Base-by-base conservation (phyloP, 64 coral and sea anemone species). In the Platygyra sinensis region DNA sequence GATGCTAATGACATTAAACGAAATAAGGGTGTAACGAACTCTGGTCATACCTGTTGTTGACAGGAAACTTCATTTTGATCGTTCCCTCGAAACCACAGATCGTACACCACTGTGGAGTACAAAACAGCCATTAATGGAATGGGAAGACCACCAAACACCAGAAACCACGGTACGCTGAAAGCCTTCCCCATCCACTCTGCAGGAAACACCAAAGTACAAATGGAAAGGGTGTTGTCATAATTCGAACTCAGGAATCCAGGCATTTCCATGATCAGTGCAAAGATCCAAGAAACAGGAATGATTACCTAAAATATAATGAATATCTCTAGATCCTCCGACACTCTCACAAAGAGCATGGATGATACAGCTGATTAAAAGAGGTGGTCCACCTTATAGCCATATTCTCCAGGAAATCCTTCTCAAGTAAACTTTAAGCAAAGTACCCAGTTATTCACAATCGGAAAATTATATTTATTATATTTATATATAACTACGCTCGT, bases 51-150 rank as follows among this genome's bases (percentile, higher is more conserved):
- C 72, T 74, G 30, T 39, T 74, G 72, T 39, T 74, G 42, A 52
- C 59, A 62, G 20, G 67, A 24, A 19, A 33, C 52, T 24, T 80
- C 28, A 60, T 55, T 2, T 81, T 63, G 52, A 4, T 55, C 0
- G n/a, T 81, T 67, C 12, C 50, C 49, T 31, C 59, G 82, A 17
- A 91, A 73, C 80, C 80, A 91, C 22, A 91, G 31, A 24, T n/a
- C 65, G 24, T 91, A 73, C 16, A 91, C 60, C 5, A 91, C 80
- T 55, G 72, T 86, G 24, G 80, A 76, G 31, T 91, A 91, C 30
- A 92, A 73, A 0, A 42, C n/a, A 36, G n/a, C 42, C 90, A 92
- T 86, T 6, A 72, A 17, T 8, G 60, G 4, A 5, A 77, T 32
- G 28, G 74, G 46, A 28, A 62, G 30, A 20, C 86, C 54, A 8